Percentiles rank a stretch among this genome's conserved stretches.
Conservation (phyloP, 1,140 invertebrate species). For the Cheumatopsyche charites region DNA sequence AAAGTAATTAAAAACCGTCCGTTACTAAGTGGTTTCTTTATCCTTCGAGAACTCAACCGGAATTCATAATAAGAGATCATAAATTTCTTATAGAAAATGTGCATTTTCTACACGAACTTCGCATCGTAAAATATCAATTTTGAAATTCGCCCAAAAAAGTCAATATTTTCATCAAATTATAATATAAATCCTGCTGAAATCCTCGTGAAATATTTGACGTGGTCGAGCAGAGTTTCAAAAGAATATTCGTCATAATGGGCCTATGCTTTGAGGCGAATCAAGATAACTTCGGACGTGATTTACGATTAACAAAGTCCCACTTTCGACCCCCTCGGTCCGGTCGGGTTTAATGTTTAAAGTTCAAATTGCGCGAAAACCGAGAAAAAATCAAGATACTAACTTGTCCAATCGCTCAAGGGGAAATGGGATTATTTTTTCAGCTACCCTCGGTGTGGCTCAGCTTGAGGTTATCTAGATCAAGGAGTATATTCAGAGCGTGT, state of each 20-base stretch:
- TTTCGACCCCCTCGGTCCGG: constrained; percentile 4
- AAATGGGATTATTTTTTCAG: not conserved
- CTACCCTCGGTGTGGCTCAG: too few relatives aligned
- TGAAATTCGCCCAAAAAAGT: too few relatives aligned
- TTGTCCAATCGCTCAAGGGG: constrained; percentile 12
- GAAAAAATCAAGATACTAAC: constrained; percentile 27
- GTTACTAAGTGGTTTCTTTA: constrained; percentile 15
- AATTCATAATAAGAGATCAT: too few relatives aligned
- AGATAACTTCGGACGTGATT: constrained; percentile 30
- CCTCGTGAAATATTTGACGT: too few relatives aligned
- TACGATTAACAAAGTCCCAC: constrained; percentile 25
- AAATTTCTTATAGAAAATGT: too few relatives aligned
- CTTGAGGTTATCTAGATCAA: too few relatives aligned
- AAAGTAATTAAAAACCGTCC: constrained; percentile 15
- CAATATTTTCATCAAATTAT: too few relatives aligned
- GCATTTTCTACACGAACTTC: too few relatives aligned
- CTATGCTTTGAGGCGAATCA: constrained; percentile 17
- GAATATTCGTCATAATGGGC: constrained; percentile 21
- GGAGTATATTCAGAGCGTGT: too few relatives aligned
- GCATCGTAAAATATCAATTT: too few relatives aligned
- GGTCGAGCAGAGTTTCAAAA: not conserved
- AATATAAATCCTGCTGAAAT: too few relatives aligned
- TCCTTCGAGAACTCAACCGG: not conserved
- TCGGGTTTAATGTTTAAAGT: constrained; percentile 30
- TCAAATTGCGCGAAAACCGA: constrained; percentile 20